Percentiles rank a stretch among this genome's conserved stretches.
Conservation (phyloP, 1,140 invertebrate species). For the Drosophila pseudoananassae region DNA sequence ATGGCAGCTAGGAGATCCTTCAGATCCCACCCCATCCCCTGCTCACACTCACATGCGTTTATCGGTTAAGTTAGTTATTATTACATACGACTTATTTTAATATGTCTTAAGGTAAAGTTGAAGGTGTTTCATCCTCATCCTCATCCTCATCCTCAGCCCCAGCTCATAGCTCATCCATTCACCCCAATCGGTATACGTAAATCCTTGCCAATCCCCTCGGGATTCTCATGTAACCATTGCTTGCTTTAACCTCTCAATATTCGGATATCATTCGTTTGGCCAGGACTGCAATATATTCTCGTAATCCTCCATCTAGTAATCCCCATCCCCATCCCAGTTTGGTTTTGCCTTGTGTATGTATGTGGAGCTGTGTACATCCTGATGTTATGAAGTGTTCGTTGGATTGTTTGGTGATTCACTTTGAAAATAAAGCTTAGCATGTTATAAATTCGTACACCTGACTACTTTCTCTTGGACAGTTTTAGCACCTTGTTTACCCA, state of each 20-base stretch:
- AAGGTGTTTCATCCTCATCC: slow-evolving; percentile 12
- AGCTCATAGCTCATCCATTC: slow-evolving; percentile 14
- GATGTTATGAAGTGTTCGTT: slow-evolving; percentile 62
- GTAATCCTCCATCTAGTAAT: not conserved
- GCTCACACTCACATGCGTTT: slow-evolving; percentile 58
- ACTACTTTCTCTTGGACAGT: slow-evolving; percentile 13
- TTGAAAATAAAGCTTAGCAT: slow-evolving; percentile 73
- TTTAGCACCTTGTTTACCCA: slow-evolving; percentile 11
- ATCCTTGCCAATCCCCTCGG: slow-evolving; percentile 3
- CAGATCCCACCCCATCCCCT: not conserved
- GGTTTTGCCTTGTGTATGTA: slow-evolving; percentile 45
- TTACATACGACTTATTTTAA: slow-evolving; percentile 60
- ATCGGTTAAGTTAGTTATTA: slow-evolving; percentile 73
- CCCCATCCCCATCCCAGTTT: slow-evolving; percentile 3
- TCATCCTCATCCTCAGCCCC: not conserved
- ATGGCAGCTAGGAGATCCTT: slow-evolving; percentile 31
- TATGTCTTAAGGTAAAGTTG: slow-evolving; percentile 56
- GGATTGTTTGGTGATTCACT: slow-evolving; percentile 67
- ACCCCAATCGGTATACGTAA: slow-evolving; percentile 42
- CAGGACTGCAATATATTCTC: not conserved
- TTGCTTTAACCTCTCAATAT: not conserved
- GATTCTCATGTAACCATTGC: not conserved
- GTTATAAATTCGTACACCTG: slow-evolving; percentile 45
- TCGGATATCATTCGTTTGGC: slow-evolving; percentile 6
- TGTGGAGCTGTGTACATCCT: slow-evolving; percentile 31